Conservation (phyloP, 2,888 invertebrate species). For the Pycnomerus fuliginosus region DNA sequence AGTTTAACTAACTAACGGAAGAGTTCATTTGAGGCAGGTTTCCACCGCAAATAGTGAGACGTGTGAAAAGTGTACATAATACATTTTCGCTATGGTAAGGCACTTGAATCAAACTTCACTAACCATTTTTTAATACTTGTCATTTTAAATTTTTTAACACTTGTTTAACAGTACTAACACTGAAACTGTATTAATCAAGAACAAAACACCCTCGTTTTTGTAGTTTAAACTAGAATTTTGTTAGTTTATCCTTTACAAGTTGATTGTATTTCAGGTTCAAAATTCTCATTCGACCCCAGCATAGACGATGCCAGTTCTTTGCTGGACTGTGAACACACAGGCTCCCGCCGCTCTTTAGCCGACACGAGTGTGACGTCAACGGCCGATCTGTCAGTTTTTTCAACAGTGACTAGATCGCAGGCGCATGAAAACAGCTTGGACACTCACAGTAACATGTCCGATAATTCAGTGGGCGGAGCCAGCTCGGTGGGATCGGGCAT, state of each 20-base stretch:
- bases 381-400: slow-evolving; percentile 78
- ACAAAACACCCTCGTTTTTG: too few relatives aligned
- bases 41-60: slow-evolving; percentile 7
- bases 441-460: slow-evolving; percentile 74
- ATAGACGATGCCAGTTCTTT: slow-evolving; percentile 70
- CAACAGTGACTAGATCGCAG: slow-evolving; percentile 69
- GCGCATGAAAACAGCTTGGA: slow-evolving; percentile 73
- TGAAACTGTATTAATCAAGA: too few relatives aligned
- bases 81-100: slow-evolving; percentile 11
- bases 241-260: background rate
- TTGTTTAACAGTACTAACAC: background rate
- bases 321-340: slow-evolving; percentile 59
- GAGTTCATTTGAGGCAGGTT: too few relatives aligned
- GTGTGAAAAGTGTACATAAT: slow-evolving; percentile 14
- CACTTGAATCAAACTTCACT: too few relatives aligned
- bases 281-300: slow-evolving; percentile 65
- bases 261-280: slow-evolving; percentile 62
- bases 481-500: slow-evolving; percentile 52
- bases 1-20: too few relatives aligned
- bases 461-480: slow-evolving; percentile 65
- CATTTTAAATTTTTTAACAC: background rate
- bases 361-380: slow-evolving; percentile 84
- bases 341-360: slow-evolving; percentile 76
- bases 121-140: too few relatives aligned
- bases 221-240: too few relatives aligned